phyloP scores from a whole-genome alignment of 1,140 invertebrate species.

The Andricus grossulariae region DNA sequence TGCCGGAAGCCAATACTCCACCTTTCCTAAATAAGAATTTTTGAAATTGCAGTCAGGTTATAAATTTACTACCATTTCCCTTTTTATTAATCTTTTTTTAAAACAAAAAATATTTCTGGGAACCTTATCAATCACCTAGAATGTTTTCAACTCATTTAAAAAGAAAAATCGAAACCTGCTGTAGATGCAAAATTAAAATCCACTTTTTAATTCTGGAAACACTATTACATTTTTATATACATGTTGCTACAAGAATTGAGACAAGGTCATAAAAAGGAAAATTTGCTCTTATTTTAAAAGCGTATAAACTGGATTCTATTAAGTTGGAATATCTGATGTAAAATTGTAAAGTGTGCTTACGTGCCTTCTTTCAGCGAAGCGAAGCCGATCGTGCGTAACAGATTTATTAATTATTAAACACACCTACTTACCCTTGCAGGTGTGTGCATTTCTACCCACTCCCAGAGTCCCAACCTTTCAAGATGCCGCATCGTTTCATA shows the following conservation, averaged over 20 bases:
- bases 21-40: too few relatives aligned
- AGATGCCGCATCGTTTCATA: not conserved
- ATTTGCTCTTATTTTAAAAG: not conserved
- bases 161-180: too few relatives aligned
- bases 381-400: slow-evolving; percentile 15
- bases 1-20: too few relatives aligned
- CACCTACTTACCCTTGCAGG: not conserved
- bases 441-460: not conserved
- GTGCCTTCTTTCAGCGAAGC: not conserved
- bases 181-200: not conserved
- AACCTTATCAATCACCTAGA: too few relatives aligned
- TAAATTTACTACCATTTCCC: too few relatives aligned
- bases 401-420: slow-evolving; percentile 25
- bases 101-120: too few relatives aligned
- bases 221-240: not conserved
- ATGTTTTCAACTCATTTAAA: too few relatives aligned
- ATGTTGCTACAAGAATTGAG: slow-evolving; percentile 6
- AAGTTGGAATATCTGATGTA: not conserved
- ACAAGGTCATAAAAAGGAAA: not conserved
- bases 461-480: not conserved
- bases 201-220: not conserved
- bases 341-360: not conserved
- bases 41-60: too few relatives aligned
- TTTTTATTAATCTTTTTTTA: too few relatives aligned
- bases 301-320: not conserved